These are phyloP conservation scores for Macropus fuliginosus DNA, from an alignment of 2,797 vertebrate genomes.

Conservation along the genomic window DNA sequence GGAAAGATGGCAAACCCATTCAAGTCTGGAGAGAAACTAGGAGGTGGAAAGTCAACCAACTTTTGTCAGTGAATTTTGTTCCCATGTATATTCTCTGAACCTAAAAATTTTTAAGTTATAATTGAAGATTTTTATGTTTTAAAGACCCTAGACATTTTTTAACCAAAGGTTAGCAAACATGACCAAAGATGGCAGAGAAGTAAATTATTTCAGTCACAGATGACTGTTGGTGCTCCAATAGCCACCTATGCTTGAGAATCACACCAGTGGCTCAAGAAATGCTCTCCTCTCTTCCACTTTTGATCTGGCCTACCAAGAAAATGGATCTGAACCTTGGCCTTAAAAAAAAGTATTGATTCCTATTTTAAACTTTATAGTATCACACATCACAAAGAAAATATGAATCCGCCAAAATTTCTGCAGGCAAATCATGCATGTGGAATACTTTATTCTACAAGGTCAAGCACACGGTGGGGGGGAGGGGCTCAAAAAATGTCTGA, in stretches of 20 bases:
- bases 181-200: not conserved
- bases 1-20: not conserved
- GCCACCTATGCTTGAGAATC: not conserved
- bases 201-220: not conserved
- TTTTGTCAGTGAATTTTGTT: not conserved
- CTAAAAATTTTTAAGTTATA: not conserved
- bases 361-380: not conserved
- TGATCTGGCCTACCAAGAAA: not conserved
- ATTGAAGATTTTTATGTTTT: not conserved
- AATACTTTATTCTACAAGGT: not conserved
- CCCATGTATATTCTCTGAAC: not conserved
- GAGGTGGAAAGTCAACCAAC: not conserved
- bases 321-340: not conserved
- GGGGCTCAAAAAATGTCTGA: not conserved
- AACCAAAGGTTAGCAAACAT: not conserved
- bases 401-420: not conserved
- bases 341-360: not conserved
- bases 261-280: not conserved
- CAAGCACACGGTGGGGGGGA: not conserved
- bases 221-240: not conserved
- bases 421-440: not conserved
- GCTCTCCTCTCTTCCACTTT: not conserved
- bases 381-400: not conserved
- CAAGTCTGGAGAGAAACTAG: not conserved
- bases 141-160: not conserved